A percentile compares a stretch with the other conserved stretches of the same genome.
These are phyloP conservation scores for Drosophila robusta DNA, from an alignment of 2,888 invertebrate genomes.

Conservation along the genomic window DNA sequence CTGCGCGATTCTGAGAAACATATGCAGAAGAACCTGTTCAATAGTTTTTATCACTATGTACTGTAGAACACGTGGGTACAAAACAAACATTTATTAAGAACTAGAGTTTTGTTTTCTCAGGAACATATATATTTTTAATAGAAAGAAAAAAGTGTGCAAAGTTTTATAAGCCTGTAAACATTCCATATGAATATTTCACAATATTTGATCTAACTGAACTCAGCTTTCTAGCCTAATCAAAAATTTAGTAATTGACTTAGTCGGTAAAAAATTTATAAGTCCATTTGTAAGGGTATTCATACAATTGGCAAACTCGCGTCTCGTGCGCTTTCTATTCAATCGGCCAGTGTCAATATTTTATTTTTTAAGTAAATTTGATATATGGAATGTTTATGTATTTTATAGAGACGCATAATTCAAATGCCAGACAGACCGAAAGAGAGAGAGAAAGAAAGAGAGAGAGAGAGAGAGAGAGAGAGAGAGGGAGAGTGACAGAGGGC, in stretches of 20 bases:
- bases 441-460: slow-evolving; percentile 2
- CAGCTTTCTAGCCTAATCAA: no score
- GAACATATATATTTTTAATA: no score
- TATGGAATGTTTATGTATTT: slow-evolving; percentile 11
- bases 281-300: not conserved
- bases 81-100: no score
- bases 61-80: no score
- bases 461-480: not conserved
- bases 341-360: slow-evolving; percentile 16
- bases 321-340: slow-evolving; percentile 17
- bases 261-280: not conserved
- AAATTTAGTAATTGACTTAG: not conserved
- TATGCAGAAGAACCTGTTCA: no score
- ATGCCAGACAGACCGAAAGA: slow-evolving; percentile 29
- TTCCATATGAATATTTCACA: no score
- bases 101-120: no score
- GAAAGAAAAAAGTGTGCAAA: not conserved
- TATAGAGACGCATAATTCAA: slow-evolving; percentile 35
- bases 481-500: not conserved
- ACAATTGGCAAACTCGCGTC: slow-evolving; percentile 17
- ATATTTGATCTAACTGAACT: no score
- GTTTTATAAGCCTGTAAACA: not conserved
- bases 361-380: slow-evolving; percentile 22
- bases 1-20: no score
- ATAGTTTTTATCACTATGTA: no score